phyloP scores from a whole-genome alignment of 2,888 invertebrate species.

The Catocala nupta region DNA sequence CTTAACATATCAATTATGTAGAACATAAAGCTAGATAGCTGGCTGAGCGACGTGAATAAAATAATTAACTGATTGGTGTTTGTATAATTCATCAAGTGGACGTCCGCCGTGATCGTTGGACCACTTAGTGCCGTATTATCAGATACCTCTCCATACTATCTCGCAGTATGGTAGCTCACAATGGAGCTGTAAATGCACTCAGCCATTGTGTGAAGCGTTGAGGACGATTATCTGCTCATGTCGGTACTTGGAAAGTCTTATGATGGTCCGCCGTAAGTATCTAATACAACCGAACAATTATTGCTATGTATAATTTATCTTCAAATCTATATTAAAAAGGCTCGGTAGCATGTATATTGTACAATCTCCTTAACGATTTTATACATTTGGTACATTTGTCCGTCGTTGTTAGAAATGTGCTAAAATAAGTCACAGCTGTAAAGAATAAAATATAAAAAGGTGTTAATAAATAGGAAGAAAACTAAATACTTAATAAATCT shows the following conservation, averaged over 20 bases:
- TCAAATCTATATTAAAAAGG: too few species aligned
- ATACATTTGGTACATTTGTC: too few species aligned
- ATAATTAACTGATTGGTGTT: conserved; percentile 87
- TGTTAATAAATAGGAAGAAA: too few species aligned
- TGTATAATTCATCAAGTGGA: conserved; percentile 85
- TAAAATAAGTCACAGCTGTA: too few species aligned
- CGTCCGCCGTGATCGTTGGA: conserved; percentile 66
- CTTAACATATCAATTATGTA: conserved; percentile 87
- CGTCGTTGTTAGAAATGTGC: too few species aligned
- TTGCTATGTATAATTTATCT: too few species aligned
- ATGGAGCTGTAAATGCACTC: conserved; percentile 78
- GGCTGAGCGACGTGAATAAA: conserved; percentile 85
- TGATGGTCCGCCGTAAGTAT: too few species aligned
- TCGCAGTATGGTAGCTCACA: conserved; percentile 66
- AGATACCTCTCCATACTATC: conserved; percentile 71
- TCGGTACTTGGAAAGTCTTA: conserved; percentile 37
- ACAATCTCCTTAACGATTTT: too few species aligned
- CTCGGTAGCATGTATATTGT: too few species aligned
- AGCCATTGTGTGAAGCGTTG: conserved; percentile 68
- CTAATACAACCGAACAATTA: too few species aligned
- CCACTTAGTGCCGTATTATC: conserved; percentile 81
- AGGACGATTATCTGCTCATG: conserved; percentile 65
- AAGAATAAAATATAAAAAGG: too few species aligned
- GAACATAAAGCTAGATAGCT: conserved; percentile 83
- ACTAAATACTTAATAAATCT: too few species aligned